Base-by-base conservation (phyloP, 2,113 vertebrate species). In the Corythoichthys haematopterus region DNA sequence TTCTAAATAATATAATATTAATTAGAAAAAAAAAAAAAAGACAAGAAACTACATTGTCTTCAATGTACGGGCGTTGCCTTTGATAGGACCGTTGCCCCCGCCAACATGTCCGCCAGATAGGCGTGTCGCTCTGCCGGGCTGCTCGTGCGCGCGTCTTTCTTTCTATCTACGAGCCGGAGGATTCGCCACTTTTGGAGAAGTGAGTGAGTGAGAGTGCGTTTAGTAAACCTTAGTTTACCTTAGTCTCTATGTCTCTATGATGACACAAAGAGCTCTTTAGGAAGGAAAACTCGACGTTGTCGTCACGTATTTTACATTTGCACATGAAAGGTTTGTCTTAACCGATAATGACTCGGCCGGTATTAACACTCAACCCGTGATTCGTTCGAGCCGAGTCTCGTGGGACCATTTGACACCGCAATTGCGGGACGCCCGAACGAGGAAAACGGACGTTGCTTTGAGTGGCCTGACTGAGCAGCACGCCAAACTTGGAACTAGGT, bases 191-290 rank as follows among this genome's bases (percentile, higher is more conserved):
- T 40, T n/a, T 20, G 1, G 2, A 3, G 20, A 7, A 13, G 1
- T 0, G 35, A 37, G 43, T 68, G 20, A 28, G 20, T 28, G 20
- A 28, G 20, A 28, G 20, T 28, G 20, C 20, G 20, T 28, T 28
- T 28, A 28, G 20, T 28, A 28, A 28, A 28, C 20, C 20, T 28
- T 28, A 28, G 20, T 28, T 28, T 28, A 28, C 20, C 20, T 28
- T 28, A 28, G 20, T 28, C 20, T 28, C 20, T 28, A 28, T 28
- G 0, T 0, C 0, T 0, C 0, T 0, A 4, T 0, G 2, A 35
- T 12, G 16, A n/a, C 45, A 0, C 8, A 8, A 4, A 4, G n/a
- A 28, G 40, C 2, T 62, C 16, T 11, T 37, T 7, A 43, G 11
- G n/a, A 7, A 46, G 12, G 20, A 62, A 4, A 45, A 45, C 59